phyloP scores from a whole-genome alignment of 2,113 vertebrate genomes.

The Poeciliopsis turrubarensis region DNA sequence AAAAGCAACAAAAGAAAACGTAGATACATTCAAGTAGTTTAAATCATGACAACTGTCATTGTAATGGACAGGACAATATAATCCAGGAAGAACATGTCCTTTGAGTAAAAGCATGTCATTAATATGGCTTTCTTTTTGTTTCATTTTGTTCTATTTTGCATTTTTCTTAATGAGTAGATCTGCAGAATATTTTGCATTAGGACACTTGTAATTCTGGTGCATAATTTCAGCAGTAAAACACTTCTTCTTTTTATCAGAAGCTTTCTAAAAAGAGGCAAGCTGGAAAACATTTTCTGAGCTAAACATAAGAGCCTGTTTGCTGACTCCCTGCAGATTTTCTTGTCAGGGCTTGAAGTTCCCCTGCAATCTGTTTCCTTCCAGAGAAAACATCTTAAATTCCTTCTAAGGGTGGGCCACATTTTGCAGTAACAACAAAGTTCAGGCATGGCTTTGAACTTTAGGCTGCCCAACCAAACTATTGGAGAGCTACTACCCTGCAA shows the following conservation, averaged over 20 bases:
- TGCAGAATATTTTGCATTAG: not conserved
- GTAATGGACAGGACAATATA: not conserved
- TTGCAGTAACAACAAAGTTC: not conserved
- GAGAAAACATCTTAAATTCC: constrained; percentile 12
- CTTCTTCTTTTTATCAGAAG: not conserved
- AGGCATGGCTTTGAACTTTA: not conserved
- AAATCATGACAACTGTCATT: not conserved
- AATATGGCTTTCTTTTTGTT: not conserved
- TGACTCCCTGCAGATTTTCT: not conserved
- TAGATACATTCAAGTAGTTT: not conserved
- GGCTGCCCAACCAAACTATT: not conserved
- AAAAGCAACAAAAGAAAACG: not conserved
- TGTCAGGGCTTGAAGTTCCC: constrained; percentile 3
- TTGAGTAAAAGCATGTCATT: not conserved
- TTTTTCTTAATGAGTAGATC: not conserved
- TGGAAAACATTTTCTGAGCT: not conserved
- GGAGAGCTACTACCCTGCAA: too few relatives aligned
- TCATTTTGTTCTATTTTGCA: not conserved
- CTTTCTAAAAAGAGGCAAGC: not conserved
- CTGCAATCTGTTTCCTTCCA: not conserved
- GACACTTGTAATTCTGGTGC: not conserved
- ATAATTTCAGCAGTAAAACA: not conserved
- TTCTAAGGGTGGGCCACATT: not conserved
- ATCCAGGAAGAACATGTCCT: not conserved
- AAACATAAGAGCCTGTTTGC: not conserved